These are phyloP conservation scores for Oryzaephilus surinamensis DNA, from an alignment of 1,140 invertebrate species.

Conservation along the genomic window DNA sequence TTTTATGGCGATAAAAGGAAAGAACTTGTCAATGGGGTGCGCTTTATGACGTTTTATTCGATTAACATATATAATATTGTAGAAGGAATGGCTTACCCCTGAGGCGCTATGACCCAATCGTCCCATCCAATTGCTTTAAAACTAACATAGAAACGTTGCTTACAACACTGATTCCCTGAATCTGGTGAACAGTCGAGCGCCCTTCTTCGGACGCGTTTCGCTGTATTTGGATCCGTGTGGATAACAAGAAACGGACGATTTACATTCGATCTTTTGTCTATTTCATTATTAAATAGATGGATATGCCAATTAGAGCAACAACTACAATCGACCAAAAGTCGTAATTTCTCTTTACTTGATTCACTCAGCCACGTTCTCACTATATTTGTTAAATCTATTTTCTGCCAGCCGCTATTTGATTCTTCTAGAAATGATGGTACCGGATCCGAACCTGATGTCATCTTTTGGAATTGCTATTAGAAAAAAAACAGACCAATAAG, in stretches of 20 bases:
- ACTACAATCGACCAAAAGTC: slow-evolving; percentile 72
- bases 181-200: slow-evolving; percentile 72
- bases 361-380: slow-evolving; percentile 58
- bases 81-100: no score
- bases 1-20: no score
- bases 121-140: slow-evolving; percentile 88
- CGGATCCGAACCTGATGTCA: slow-evolving; percentile 51
- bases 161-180: slow-evolving; percentile 73
- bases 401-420: slow-evolving; percentile 68
- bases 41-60: no score
- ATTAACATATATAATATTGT: no score
- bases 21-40: no score
- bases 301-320: slow-evolving; percentile 63
- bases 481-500: slow-evolving; percentile 5
- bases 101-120: slow-evolving; percentile 88
- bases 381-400: slow-evolving; percentile 69
- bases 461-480: slow-evolving; percentile 44
- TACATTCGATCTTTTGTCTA: slow-evolving; percentile 38
- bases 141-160: slow-evolving; percentile 78
- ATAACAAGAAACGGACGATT: slow-evolving; percentile 77
- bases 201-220: slow-evolving; percentile 60
- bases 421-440: slow-evolving; percentile 58
- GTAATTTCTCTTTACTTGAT: slow-evolving; percentile 49
- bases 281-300: slow-evolving; percentile 33
- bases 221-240: slow-evolving; percentile 51